Base-by-base conservation (phyloP, 2,888 invertebrate genomes). In the Anarsia innoxiella region DNA sequence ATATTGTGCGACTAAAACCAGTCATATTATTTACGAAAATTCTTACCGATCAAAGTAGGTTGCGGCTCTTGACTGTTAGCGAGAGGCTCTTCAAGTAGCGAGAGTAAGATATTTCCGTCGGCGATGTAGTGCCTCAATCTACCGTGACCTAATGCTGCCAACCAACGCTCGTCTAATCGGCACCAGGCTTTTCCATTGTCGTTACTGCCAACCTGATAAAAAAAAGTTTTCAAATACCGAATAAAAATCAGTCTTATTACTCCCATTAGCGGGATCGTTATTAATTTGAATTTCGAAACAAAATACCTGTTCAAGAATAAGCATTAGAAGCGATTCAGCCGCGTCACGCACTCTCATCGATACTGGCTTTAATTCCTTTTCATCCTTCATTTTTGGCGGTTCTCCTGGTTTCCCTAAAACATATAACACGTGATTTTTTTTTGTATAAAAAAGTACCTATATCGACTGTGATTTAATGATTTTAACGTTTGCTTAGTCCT, bases 291-390 rank as follows among this genome's bases (percentile, higher is more conserved):
- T n/a, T n/a, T n/a, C n/a, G n/a, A n/a, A n/a, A n/a, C n/a, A n/a
- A n/a, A n/a, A n/a, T 62, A 92, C 93, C 86, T 96, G 95, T 71
- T 97, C 96, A 41, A 97, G 87, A 49, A 98, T 94, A 41, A 93
- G 90, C 50, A 96, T 95, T 3, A 99, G 87, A 25, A 99, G 84
- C 46, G 94, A 94, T 74, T 99, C 99, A 0, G 99, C 99, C 0
- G 99, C 97, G 77, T 99, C 99, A 41, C 97, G 89, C 0, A 99
- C 99, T 49, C 99, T 87, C 93, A 97, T 95, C 0, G 99, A 99
- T 0, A 96, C 98, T 0, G 99, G 98, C 66, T 97, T 98, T 42
- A 97, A 70, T 73, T 96, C 95, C 66, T 99, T 99, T 51, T 97
- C 96, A 51, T 96, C 96, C 68, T 98, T 98, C 89, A 95, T 93